A percentile compares a stretch with the other conserved stretches of the same genome.
Evolutionary conservation across 2,797 vertebrate genomes (phyloP).

Genomic region (Trachops cirrhosus): DNA sequence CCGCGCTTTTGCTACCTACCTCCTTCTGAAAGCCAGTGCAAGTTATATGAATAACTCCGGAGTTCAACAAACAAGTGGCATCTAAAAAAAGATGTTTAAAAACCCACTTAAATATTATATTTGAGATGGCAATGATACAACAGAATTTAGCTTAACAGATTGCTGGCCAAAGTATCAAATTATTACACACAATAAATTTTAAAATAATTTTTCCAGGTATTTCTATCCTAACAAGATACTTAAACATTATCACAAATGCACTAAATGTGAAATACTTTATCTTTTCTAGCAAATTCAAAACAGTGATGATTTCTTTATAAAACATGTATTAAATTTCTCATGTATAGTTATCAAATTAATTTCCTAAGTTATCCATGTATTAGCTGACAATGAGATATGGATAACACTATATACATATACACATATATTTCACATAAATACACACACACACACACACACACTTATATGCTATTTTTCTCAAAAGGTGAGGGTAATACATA

Average conservation of each 20-base stretch:
- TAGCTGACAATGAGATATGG: background rate
- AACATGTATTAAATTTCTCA: background rate
- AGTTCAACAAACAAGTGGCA: conserved; percentile 92
- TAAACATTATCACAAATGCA: background rate
- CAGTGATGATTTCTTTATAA: background rate
- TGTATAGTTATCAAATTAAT: background rate
- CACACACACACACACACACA: background rate
- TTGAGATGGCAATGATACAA: background rate
- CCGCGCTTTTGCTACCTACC: conserved; percentile 79
- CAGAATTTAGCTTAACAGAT: background rate
- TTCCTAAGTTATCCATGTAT: background rate
- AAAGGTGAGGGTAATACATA: conserved; percentile 78
- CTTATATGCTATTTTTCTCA: background rate
- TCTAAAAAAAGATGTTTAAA: conserved; percentile 81
- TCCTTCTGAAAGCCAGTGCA: conserved; percentile 96
- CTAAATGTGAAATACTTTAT: background rate
- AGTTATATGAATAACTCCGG: conserved; percentile 92
- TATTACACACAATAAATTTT: background rate
- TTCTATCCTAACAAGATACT: background rate
- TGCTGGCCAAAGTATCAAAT: background rate
- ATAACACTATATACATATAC: background rate
- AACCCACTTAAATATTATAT: background rate
- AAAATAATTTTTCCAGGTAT: background rate
- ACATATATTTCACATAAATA: background rate
- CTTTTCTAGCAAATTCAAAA: conserved; percentile 15